Percentiles rank a stretch among this genome's conserved stretches.
These are phyloP conservation scores for Nerophis ophidion DNA, from an alignment of 2,113 vertebrate species.

Conservation along the genomic window DNA sequence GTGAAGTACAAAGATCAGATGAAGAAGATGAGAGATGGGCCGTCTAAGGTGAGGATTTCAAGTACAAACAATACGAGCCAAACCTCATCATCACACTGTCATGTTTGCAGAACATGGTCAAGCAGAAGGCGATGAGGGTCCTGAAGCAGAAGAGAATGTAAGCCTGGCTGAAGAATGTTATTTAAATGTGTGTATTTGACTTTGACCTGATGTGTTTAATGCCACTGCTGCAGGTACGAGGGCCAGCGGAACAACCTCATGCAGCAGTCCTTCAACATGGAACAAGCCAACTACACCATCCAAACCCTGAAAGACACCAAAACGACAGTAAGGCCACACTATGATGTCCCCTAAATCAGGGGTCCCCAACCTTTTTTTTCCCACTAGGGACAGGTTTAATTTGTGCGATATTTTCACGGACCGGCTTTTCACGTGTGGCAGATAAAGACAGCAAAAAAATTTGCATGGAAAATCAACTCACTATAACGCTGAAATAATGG, in stretches of 20 bases:
- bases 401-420: no score
- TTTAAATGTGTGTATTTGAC: no score
- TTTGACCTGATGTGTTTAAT: not conserved
- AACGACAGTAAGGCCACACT: slow-evolving; percentile 81
- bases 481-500: no score
- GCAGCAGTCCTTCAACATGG: slow-evolving; percentile 99
- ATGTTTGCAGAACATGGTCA: slow-evolving; percentile 88
- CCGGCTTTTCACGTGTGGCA: no score
- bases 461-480: no score
- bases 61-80: not conserved
- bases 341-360: not conserved
- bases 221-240: slow-evolving; percentile 80
- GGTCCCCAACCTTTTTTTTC: no score
- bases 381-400: no score
- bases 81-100: not conserved
- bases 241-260: slow-evolving; percentile 89
- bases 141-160: slow-evolving; percentile 97
- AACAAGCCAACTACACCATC: slow-evolving; percentile 98
- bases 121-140: slow-evolving; percentile 94
- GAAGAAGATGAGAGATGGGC: slow-evolving; percentile 98
- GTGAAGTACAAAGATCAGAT: slow-evolving; percentile 98
- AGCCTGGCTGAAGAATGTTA: slow-evolving; percentile 46
- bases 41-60: slow-evolving; percentile 82
- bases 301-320: slow-evolving; percentile 95
- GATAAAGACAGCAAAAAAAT: no score